Evolutionary conservation across 92 coral and sea anemone genomes (phyloP), one percentile per base, ranked within the genome.

Genomic region (Epizoanthus rinbou): DNA sequence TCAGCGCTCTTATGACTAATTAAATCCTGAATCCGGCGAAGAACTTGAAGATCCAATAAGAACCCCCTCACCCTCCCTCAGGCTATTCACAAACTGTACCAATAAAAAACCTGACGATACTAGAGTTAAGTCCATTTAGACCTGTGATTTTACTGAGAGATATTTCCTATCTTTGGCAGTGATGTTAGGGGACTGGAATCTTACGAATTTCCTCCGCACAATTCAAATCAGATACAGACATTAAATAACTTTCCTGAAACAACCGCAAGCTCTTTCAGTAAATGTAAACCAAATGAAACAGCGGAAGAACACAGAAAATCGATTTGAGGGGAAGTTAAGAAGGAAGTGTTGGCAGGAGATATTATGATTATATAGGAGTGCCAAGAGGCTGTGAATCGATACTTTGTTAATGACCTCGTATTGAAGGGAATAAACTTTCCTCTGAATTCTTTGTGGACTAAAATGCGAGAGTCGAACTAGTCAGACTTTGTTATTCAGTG

Each of bases 121-220:
- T 13, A 50, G 54, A 50, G 16, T 10, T 64, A 24, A 64, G 19
- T 16, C 35, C 41, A 33, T 67, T 67, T 15, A 31, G 19, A n/a
- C 72, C 21, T 62, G 13, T 62, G 19, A 39, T 58, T 58, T 58
- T 18, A 2, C 41, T n/a, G 23, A 52, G 64, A 41, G 47, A 41
- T 43, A 50, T 11, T 50, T 50, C 54, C 54, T 50, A 33, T 75
- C 66, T 5, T 19, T 43, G 82, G 82, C 62, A 78, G 64, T 78
- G 82, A 78, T 63, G 47, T 78, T 28, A 78, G 57, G 13, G 21
- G 13, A 59, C 43, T 37, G 82, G 82, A 6, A 78, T 78, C 52
- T 75, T 31, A 31, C 52, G 47, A 17, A 16, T 67, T 75, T 75
- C 81, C 81, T 75, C 43, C 69, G 24, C 58, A 5, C 57, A 6